Conservation (phyloP, 2,888 invertebrate genomes). For the Aethes cnicana region DNA sequence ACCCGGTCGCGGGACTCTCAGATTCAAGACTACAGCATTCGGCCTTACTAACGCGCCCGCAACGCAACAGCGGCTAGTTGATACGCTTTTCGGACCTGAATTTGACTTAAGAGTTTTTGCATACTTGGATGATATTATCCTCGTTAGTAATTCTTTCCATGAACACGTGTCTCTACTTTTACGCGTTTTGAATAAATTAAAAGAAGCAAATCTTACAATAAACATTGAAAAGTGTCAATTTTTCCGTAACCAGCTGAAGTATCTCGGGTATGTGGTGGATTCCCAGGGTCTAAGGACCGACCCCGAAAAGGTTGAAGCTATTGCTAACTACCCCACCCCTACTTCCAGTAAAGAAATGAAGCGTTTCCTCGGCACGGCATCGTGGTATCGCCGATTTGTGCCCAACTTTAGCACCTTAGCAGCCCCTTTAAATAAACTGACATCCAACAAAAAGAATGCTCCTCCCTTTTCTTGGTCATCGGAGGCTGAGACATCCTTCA, state of each 20-base stretch:
- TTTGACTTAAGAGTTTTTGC: constrained; percentile 36
- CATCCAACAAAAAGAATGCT: constrained; percentile 33
- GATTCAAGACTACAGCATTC: constrained; percentile 3
- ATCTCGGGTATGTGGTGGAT: constrained; percentile 41
- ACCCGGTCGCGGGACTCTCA: neutral
- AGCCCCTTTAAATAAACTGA: constrained; percentile 37
- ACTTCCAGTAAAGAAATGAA: constrained; percentile 34
- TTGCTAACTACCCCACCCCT: constrained; percentile 37
- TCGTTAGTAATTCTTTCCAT: constrained; percentile 33
- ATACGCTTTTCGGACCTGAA: constrained; percentile 34
- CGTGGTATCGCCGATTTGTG: constrained; percentile 39
- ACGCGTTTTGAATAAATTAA: constrained; percentile 33
- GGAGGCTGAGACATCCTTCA: constrained; percentile 34
- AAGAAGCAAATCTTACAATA: constrained; percentile 34
- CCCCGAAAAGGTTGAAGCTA: constrained; percentile 38
- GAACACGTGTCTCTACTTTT: constrained; percentile 35
- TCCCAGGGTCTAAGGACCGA: constrained; percentile 37
- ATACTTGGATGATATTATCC: constrained; percentile 38
- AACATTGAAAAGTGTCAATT: constrained; percentile 34
- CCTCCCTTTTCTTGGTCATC: constrained; percentile 31
- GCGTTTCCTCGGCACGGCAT: constrained; percentile 36
- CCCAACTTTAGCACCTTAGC: constrained; percentile 37
- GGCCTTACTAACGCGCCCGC: constrained; percentile 38
- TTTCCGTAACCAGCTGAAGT: constrained; percentile 32
- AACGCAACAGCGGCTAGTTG: constrained; percentile 39